Conservation (phyloP, 2,888 invertebrate species). For the Parnassius orleans region DNA sequence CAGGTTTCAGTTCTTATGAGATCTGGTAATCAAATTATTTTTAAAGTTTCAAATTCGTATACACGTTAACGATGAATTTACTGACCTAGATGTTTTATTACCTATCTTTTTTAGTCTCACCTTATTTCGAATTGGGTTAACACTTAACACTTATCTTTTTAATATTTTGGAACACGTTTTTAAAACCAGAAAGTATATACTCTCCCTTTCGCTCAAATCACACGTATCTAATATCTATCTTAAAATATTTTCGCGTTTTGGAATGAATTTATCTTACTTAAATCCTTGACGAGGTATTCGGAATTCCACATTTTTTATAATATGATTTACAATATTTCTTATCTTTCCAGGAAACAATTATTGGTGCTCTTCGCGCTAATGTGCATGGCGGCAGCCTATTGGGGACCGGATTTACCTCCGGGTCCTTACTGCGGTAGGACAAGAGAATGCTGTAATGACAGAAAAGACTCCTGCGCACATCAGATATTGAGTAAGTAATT, state of each 20-base stretch:
- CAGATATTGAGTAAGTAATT: slow-evolving; percentile 84
- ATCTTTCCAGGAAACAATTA: slow-evolving; percentile 48
- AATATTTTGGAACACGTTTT: neutral
- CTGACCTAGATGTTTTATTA: neutral
- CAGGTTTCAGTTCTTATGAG: neutral
- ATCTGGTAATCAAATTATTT: slow-evolving; percentile 9
- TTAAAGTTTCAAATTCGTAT: neutral
- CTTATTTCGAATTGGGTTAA: slow-evolving; percentile 1
- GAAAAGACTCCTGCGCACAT: slow-evolving; percentile 90
- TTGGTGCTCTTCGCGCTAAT: slow-evolving; percentile 38
- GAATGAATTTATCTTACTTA: too few relatives aligned
- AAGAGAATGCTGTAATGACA: slow-evolving; percentile 85
- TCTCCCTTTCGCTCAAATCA: too few relatives aligned
- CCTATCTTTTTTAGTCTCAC: neutral
- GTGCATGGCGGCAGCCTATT: slow-evolving; percentile 45
- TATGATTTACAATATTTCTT: slow-evolving; percentile 13
- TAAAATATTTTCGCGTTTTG: too few relatives aligned
- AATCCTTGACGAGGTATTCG: too few relatives aligned
- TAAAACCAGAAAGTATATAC: too few relatives aligned
- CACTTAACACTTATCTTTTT: neutral
- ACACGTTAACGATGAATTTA: neutral
- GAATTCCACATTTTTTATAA: too few relatives aligned
- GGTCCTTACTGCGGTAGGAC: slow-evolving; percentile 81
- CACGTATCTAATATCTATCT: too few relatives aligned
- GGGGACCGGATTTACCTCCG: slow-evolving; percentile 72